Base-by-base conservation (phyloP, 2,888 invertebrate species). In the Pterobdella sp. region DNA sequence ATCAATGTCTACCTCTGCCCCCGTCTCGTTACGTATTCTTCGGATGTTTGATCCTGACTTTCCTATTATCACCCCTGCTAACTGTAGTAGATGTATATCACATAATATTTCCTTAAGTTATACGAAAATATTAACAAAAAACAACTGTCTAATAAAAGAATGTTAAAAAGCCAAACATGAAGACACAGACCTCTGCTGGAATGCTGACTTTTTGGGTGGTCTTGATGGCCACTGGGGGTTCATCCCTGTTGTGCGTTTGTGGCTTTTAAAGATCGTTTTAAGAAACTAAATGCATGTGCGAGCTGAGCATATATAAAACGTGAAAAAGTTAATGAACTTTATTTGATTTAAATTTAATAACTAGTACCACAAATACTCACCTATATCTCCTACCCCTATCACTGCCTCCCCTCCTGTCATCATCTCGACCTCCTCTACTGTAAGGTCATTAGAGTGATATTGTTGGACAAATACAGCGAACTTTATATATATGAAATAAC, bases 41-140 rank as follows among this genome's bases (percentile, higher is more conserved):
- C 95, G 90, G 82, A 98, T 98, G 80, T 97, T 89, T 63, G 92
- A 90, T 35, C 98, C 98, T 70, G 94, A 95, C 84, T 95, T 95
- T 79, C 98, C 97, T 84, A 98, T 98, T 81, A 98, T 97, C 77
- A 97, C 96, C 78, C 98, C 97, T 78, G 96, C 97, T 85, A 95
- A 87, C 93, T 94, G 85, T 32, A 63, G 56, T 60, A 42, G 4
- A 75, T 22, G 18, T 65, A 7, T 26, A 7, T 52, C n/a, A 7
- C 7, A 42, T 7, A 14, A 42, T 42, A 14, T 14, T 42, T 42
- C 7, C 22, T 42, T 14, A 14, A 14, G 22, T 42, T 42, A 42
- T 42, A 14, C 7, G 22, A 14, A n/a, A n/a, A n/a, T n/a, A n/a
- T n/a, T n/a, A n/a, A n/a, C n/a, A n/a, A n/a, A n/a, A n/a, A n/a